These are phyloP conservation scores for Trichoplusia ni DNA, from an alignment of 1,140 invertebrate species.

Conservation along the genomic window DNA sequence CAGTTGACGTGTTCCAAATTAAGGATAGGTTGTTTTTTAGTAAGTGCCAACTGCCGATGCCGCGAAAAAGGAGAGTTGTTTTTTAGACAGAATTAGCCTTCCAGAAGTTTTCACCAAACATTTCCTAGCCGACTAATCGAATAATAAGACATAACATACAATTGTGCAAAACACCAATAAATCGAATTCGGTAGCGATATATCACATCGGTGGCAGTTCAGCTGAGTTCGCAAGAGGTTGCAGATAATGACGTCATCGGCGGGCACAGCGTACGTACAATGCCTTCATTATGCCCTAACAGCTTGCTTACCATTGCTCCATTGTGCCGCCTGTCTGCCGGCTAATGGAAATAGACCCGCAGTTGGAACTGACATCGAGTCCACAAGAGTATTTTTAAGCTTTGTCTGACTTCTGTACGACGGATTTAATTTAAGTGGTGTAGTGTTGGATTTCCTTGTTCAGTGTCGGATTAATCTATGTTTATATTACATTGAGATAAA, in stretches of 20 bases:
- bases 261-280: slow-evolving; percentile 43
- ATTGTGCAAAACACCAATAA: slow-evolving; percentile 46
- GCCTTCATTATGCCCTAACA: slow-evolving; percentile 55
- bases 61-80: not conserved
- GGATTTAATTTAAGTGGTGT: not conserved
- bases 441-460: not conserved
- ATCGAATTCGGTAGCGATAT: slow-evolving; percentile 45
- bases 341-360: slow-evolving; percentile 48
- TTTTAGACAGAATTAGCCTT: not conserved
- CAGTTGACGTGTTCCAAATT: too few species aligned
- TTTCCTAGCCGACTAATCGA: slow-evolving; percentile 29
- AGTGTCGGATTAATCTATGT: not conserved
- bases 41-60: not conserved
- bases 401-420: not conserved
- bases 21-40: not conserved
- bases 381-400: slow-evolving; percentile 24
- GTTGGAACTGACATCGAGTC: slow-evolving; percentile 23
- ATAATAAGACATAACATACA: slow-evolving; percentile 38
- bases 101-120: not conserved
- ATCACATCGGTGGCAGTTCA: slow-evolving; percentile 40
- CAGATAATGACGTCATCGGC: slow-evolving; percentile 50
- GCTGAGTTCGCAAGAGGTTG: slow-evolving; percentile 51
- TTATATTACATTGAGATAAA: too few species aligned
- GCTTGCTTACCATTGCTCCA: slow-evolving; percentile 56
- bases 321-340: slow-evolving; percentile 42